Conservation (phyloP, 37 sponge, comb jelly and placozoan species). For the Aplysina aerophoba region DNA sequence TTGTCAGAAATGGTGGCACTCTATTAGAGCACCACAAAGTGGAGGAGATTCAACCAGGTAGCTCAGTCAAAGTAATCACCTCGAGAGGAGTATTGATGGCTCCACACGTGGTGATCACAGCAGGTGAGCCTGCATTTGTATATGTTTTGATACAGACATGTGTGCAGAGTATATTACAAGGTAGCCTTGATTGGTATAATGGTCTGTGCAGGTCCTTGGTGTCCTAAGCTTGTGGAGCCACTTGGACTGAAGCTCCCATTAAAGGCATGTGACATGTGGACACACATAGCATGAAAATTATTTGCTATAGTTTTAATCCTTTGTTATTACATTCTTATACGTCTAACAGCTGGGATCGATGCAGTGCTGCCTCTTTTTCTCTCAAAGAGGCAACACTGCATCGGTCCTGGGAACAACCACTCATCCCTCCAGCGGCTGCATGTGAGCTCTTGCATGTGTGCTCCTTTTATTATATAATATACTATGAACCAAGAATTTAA, state of each 20-base stretch:
- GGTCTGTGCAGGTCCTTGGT: constrained; percentile 50
- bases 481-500: too few species aligned
- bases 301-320: too few species aligned
- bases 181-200: background rate
- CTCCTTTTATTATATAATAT: too few species aligned
- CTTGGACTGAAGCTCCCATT: constrained; percentile 70
- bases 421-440: too few species aligned
- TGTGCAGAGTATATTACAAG: background rate
- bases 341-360: too few species aligned
- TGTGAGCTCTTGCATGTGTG: too few species aligned
- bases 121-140: constrained; percentile 38
- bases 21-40: constrained; percentile 68
- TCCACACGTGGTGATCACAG: constrained; percentile 69
- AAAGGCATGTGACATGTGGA: background rate
- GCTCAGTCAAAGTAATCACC: constrained; percentile 49
- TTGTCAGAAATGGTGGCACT: constrained; percentile 62
- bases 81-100: constrained; percentile 52
- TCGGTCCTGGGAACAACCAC: too few species aligned
- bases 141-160: background rate
- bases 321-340: too few species aligned
- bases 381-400: too few species aligned
- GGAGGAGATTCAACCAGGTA: constrained; percentile 60
- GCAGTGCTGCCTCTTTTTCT: too few species aligned
- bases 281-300: too few species aligned
- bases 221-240: constrained; percentile 45